Base-by-base conservation (phyloP, 2,113 vertebrate genomes). In the Romanogobio albipinnatus region DNA sequence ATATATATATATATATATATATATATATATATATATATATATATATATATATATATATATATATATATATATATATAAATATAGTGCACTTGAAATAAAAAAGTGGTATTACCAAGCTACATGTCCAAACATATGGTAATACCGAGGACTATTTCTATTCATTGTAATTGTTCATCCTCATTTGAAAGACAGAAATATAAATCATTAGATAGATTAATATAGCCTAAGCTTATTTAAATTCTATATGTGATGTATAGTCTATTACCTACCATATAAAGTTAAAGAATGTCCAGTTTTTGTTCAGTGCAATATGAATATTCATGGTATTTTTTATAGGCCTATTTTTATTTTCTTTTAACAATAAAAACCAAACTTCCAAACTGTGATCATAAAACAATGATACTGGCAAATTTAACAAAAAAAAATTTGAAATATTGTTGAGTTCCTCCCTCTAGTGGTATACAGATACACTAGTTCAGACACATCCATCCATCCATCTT, bases 401-500 rank as follows among this genome's bases (percentile, higher is more conserved):
- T 14, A 6, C 33, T 43, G 76, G 53, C 2, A 9, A 24, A 14
- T 43, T 59, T n/a, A 39, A 39, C 4, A 71, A 76, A 77, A 45
- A n/a, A n/a, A 29, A 1, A 29, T 29, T 39, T 9, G 4, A 77
- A 85, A 29, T 73, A 68, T 85, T 81, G 76, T 85, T 80, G 62
- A 86, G 70, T 87, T 83, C 61, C 53, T 29, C 33, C 82, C 66
- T 58, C 82, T 81, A 80, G 76, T 80, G 86, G 76, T 36, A 13
- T 43, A 26, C 13, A 76, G 9, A 61, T 29, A 11, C 66, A 26
- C 13, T 68, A 76, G 22, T n/a, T 74, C 10, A 26, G 22, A 39
- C 19, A n/a, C 68, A 22, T n/a, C n/a, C n/a, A n/a, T n/a, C n/a
- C n/a, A n/a, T n/a, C n/a, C n/a, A n/a, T n/a, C n/a, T n/a, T n/a